Evolutionary conservation across 2,113 vertebrate species (phyloP).

Genomic region (Cromileptes altivelis): DNA sequence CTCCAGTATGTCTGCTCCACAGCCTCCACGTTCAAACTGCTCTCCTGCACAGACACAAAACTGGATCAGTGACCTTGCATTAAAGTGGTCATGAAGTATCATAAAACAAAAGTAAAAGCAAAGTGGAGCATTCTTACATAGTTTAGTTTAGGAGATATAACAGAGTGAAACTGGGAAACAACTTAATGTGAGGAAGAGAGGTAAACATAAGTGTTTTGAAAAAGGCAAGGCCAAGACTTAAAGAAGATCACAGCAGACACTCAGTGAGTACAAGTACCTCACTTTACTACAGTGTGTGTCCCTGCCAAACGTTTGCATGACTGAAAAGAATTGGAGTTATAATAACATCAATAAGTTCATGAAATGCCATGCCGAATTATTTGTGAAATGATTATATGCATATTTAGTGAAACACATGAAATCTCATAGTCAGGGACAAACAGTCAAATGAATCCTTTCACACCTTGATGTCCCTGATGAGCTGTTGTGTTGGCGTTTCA

Average conservation of each 20-base stretch:
- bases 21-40: slow-evolving; percentile 90
- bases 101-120: background rate
- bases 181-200: slow-evolving; percentile 1
- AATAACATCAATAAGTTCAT: slow-evolving; percentile 44
- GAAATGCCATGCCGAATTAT: background rate
- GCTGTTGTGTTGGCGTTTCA: slow-evolving; percentile 94
- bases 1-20: slow-evolving; percentile 94
- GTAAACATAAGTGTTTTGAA: background rate
- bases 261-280: slow-evolving; percentile 83
- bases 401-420: background rate
- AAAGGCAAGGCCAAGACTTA: slow-evolving; percentile 1
- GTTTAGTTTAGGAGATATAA: background rate
- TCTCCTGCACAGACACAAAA: slow-evolving; percentile 84
- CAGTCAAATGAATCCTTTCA: slow-evolving; percentile 9
- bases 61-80: slow-evolving; percentile 8
- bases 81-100: background rate
- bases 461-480: slow-evolving; percentile 96
- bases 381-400: background rate
- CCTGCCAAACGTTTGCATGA: slow-evolving; percentile 76
- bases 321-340: slow-evolving; percentile 70
- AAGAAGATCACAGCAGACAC: slow-evolving; percentile 70
- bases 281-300: slow-evolving; percentile 78
- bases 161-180: slow-evolving; percentile 2
- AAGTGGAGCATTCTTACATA: background rate
- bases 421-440: background rate